Evolutionary conservation across 2,113 vertebrate species (phyloP), one percentile per base, ranked within the genome.

Genomic region (Mormyrus lacerda): DNA sequence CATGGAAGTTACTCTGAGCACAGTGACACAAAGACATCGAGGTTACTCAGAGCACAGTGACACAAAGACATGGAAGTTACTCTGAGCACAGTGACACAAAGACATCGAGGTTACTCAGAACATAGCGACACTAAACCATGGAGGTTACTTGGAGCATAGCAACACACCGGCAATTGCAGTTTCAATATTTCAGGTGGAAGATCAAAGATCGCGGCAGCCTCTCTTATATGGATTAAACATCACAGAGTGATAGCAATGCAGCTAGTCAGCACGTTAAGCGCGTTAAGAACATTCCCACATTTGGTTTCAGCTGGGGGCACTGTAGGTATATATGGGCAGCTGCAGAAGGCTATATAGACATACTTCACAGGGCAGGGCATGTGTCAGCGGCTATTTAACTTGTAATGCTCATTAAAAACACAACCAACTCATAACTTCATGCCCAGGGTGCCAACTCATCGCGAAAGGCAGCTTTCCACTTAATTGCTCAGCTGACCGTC

Each of bases 41-140:
- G 0, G 24, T 27, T 61, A 27, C 58, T 61, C 24, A 27, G 2
- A 61, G 58, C 8, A 61, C 8, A 61, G 2, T 0, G 0, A 61
- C 58, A 61, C 58, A 27, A 0, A 61, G 2, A n/a, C 1, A 27
- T 0, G 0, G 6, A 61, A 0, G 2, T 61, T 61, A 10, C 58
- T 61, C 21, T 0, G 58, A 61, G 24, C 7, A 61, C 2, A 61
- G 58, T 0, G 0, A 61, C 58, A 61, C 24, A 10, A 1, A 61
- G 6, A 61, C 2, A n/a, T 1, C 0, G 1, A 61, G 58, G 24
- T 61, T 61, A 9, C 24, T 61, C 2, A 10, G 7, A 61, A 0
- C 0, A 61, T 0, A 61, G 55, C 0, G 0, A 61, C 7, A 61
- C 55, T 1, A n/a, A 61, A 24, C n/a, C 58, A n/a, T 9, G 0